Evolutionary conservation across 92 coral and sea anemone genomes (phyloP), one percentile per base, ranked within the genome.

Genomic region (Porites rus): DNA sequence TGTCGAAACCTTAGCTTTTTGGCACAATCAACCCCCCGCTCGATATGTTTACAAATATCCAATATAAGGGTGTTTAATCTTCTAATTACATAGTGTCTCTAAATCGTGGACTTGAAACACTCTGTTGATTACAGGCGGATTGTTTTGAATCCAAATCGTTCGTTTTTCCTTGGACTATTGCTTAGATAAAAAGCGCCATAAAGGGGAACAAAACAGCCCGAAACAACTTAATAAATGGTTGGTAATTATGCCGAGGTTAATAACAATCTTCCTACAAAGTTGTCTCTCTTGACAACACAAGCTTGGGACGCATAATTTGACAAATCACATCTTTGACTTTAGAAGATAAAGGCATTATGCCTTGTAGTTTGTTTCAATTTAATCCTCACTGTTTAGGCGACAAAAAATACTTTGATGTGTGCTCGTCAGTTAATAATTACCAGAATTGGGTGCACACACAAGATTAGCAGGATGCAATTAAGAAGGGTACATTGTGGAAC

Each of bases 41-140:
- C 20, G 1, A 65, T 28, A 51, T 79, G 84, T 79, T 79, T 79
- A 79, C 84, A 79, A 79, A 79, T 24, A 51, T 59, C 74, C 54
- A 53, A 16, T 65, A 79, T 22, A 8, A 38, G 59, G 72, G 22
- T 79, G 74, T 79, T 65, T 79, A 65, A 79, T 59, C 74, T 19
- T 51, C 73, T 71, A 51, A 79, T 65, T 66, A 79, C 52, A 11
- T 6, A 38, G 46, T 38, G 46, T 16, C n/a, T 20, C n/a, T 43
- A 76, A 76, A 59, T 25, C 74, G 21, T 25, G 58, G 21, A 28
- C 21, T 24, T 20, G 38, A 10, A 51, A 65, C 28, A 75, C 60
- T 46, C 11, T n/a, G 66, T 21, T 24, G 76, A 63, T 46, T 68
- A 8, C 11, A 69, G 66, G 28, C 22, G 5, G 7, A 51, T 17